Evolutionary conservation across 1,140 invertebrate genomes (phyloP), one percentile per base, ranked within the genome.

Genomic region (Ostrea denselamellosa): DNA sequence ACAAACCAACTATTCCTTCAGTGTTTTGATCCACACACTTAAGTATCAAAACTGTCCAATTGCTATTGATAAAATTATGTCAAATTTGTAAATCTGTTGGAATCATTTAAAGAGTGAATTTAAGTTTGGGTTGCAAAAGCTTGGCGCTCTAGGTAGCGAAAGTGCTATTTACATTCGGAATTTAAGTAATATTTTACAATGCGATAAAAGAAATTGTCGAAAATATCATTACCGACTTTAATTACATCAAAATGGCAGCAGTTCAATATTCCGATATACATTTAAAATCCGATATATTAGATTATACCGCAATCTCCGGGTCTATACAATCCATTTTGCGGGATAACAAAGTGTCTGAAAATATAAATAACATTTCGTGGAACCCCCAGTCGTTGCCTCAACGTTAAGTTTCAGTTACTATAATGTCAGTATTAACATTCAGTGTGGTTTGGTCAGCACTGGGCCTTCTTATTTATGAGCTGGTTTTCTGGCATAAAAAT

Each of bases 21-120:
- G 83, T 17, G 85, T 88, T 81, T 53, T 88, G 17, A 71, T 89
- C n/a, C 85, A 89, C 51, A 85, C 86, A 12, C 65, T 71, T 7
- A 89, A 89, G 68, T 54, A 83, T 28, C 85, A 77, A 44, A 89
- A 85, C 19, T 58, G 71, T 62, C 87, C n/a, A n/a, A 86, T 68
- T 8, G 28, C 88, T 25, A 68, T 86, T 19, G 10, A 58, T 22
- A 56, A 34, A 25, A 52, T 84, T 56, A 56, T 86, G 2, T 82
- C 81, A n/a, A 81, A 86, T 81, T 83, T 58, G 25, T 44, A 19
- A 53, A 53, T 68, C 44, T 84, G 77, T 52, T 89, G 85, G 88
- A 89, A 89, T 51, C 85, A 89, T 25, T 8, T 89, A 9, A 86
- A 56, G 28, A 8, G 77, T 5, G 88, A 86, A 54, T 89, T 86